Conservation (phyloP, 2,797 vertebrate species). For the Cyprinella venusta region DNA sequence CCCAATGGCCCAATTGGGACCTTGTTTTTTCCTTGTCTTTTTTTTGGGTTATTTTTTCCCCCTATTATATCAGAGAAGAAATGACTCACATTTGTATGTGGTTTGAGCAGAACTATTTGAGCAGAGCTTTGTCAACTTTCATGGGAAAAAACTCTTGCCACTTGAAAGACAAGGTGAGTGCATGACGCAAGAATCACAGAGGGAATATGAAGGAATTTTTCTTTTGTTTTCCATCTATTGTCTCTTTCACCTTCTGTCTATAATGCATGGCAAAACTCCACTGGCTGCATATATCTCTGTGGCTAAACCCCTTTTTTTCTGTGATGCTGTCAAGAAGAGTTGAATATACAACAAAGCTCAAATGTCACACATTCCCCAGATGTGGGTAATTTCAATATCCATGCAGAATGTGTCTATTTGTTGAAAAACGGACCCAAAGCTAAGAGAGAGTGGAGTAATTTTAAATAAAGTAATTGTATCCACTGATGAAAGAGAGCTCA, state of each 20-base stretch:
- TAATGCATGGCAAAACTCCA: conserved; percentile 65
- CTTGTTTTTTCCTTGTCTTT: conserved; percentile 2
- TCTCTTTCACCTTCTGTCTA: conserved; percentile 48
- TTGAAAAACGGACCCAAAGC: not conserved
- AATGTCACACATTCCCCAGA: not conserved
- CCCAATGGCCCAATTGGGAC: conserved; percentile 45
- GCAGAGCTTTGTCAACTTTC: conserved; percentile 46
- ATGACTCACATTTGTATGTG: conserved; percentile 45
- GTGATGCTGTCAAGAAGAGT: conserved; percentile 24
- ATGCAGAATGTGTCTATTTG: not conserved
- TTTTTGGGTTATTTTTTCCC: not conserved
- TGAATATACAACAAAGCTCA: conserved; percentile 20
- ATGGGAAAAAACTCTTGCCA: conserved; percentile 42
- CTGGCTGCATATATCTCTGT: conserved; percentile 56
- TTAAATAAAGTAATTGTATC: not conserved
- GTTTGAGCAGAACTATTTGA: conserved; percentile 53
- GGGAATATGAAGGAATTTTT: conserved; percentile 52
- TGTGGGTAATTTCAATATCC: conserved; percentile 4
- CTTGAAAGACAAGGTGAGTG: conserved; percentile 59
- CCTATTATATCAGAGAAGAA: conserved; percentile 43
- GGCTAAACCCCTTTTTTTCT: conserved; percentile 44
- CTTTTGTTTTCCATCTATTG: conserved; percentile 54
- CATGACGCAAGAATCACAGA: conserved; percentile 43
- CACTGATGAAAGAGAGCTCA: not conserved
- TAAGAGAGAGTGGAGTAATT: not conserved